Evolutionary conservation across 2,797 vertebrate genomes (phyloP), one percentile per base, ranked within the genome.

Genomic region (Crax fasciolata): DNA sequence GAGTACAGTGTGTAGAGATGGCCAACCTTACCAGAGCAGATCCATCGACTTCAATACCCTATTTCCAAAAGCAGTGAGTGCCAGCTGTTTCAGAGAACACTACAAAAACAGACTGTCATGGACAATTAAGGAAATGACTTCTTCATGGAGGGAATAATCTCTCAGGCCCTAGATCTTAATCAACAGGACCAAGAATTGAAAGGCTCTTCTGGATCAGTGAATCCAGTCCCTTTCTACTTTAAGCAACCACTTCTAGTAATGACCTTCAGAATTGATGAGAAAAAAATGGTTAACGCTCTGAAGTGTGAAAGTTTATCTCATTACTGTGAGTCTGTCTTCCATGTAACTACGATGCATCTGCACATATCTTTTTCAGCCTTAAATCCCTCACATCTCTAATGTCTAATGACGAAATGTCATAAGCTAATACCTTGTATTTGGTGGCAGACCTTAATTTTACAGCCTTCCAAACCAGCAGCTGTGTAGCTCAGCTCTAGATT

Each of bases 241-340:
- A 87, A 87, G 79, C 32, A 76, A 76, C 48, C 21, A 24, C 32
- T 71, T 68, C 74, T 76, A 76, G 51, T 70, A 84, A 71, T 52
- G n/a, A 54, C 81, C 48, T 83, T 89, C 67, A 87, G 80, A 94
- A 52, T 24, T 57, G 67, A 90, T 88, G 61, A 91, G 77, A 85
- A 95, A 95, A 25, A 78, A 96, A 61, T 86, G 62, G 73, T 46
- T 88, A 78, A 35, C 81, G 20, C 62, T 54, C 46, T 75, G 62
- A 86, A 92, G 39, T 94, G 67, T 84, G 55, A 81, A 90, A 75
- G 67, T 90, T 93, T 92, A 27, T 81, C 70, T 84, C 88, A 66
- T 88, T 92, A 58, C 23, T 94, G 25, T 87, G 66, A 90, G 63
- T 92, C 74, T 92, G 71, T 81, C 83, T 91, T 43, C 59, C 76